Evolutionary conservation across 2,797 vertebrate species (phyloP).

Genomic region (Lutjanus argentimaculatus): DNA sequence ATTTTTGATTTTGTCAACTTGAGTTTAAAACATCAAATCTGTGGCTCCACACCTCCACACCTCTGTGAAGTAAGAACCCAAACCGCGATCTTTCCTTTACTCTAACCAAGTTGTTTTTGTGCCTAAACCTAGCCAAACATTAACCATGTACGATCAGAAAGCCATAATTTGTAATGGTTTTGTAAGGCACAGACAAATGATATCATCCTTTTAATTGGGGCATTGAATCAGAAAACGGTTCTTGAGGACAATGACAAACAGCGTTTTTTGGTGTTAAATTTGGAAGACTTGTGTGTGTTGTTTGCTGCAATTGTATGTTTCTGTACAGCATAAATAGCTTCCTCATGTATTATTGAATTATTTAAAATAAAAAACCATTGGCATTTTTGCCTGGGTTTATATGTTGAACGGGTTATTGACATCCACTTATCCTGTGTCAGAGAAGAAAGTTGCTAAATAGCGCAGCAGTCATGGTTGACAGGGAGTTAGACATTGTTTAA

Average conservation of each 20-base stretch:
- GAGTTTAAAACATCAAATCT: too few species aligned
- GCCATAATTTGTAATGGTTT: not conserved
- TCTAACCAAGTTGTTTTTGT: too few species aligned
- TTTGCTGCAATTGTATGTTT: not conserved
- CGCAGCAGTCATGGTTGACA: slow-evolving; percentile 77
- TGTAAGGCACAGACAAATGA: not conserved
- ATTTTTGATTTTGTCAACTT: too few species aligned
- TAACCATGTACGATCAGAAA: not conserved
- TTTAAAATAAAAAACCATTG: not conserved
- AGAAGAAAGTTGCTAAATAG: slow-evolving; percentile 69
- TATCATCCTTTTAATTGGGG: too few species aligned
- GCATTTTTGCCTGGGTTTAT: not conserved
- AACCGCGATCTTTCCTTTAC: not conserved
- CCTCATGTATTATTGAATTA: not conserved
- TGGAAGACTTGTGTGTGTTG: not conserved
- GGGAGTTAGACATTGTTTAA: slow-evolving; percentile 70
- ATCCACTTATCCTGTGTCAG: slow-evolving; percentile 66
- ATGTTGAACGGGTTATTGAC: slow-evolving; percentile 35
- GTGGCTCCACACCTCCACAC: too few species aligned
- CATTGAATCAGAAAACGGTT: not conserved
- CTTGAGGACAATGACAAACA: not conserved
- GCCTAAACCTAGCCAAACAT: not conserved
- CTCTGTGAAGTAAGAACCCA: not conserved
- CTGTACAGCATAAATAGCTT: not conserved
- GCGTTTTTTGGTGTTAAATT: not conserved